phyloP scores from a whole-genome alignment of 2,797 vertebrate genomes.

The Acrossocheilus fasciatus region DNA sequence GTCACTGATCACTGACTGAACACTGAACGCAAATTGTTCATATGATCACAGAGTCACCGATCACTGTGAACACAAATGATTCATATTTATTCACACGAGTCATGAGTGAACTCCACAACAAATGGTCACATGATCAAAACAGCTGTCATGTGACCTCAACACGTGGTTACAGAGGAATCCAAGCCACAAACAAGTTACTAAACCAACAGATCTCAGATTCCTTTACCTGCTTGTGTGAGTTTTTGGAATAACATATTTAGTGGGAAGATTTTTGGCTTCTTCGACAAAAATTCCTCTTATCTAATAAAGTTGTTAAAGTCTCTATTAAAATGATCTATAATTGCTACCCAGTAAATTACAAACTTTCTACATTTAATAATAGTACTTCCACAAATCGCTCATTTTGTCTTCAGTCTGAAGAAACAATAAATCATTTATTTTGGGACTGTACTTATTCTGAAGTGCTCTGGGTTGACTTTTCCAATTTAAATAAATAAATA shows the following conservation, averaged over 20 bases:
- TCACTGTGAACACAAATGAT: not conserved
- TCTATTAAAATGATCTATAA: not conserved
- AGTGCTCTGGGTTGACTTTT: not conserved
- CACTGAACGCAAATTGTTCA: not conserved
- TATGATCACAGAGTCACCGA: not conserved
- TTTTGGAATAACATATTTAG: not conserved
- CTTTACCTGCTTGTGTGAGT: not conserved
- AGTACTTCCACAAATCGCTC: not conserved
- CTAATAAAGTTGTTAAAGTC: not conserved
- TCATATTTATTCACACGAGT: not conserved
- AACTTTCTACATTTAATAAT: not conserved
- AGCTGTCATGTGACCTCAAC: conserved; percentile 55
- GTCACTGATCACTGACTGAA: not conserved
- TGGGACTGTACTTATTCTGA: not conserved
- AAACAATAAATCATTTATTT: not conserved
- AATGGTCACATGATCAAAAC: not conserved
- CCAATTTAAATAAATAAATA: too few species aligned
- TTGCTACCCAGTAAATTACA: not conserved
- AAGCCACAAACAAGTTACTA: not conserved
- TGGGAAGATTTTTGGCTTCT: not conserved
- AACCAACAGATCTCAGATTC: not conserved
- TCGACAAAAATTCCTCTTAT: not conserved
- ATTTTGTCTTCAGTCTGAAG: not conserved
- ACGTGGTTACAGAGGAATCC: conserved; percentile 10
- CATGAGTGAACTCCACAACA: not conserved